Percentiles rank a stretch among this genome's conserved stretches.
These are phyloP conservation scores for Monopterus albus DNA, from an alignment of 2,113 vertebrate genomes.

Conservation along the genomic window DNA sequence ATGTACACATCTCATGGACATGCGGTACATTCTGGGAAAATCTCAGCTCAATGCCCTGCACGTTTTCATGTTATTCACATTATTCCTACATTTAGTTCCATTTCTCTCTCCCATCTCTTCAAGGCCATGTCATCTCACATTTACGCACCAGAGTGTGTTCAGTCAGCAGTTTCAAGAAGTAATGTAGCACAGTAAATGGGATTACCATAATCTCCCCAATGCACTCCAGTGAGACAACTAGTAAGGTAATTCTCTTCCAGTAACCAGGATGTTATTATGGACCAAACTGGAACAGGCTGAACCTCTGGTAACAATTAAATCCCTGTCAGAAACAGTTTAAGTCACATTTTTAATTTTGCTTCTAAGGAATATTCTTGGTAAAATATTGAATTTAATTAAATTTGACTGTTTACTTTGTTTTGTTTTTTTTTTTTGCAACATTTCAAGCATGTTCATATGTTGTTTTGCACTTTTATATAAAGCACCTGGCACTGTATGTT, in stretches of 20 bases:
- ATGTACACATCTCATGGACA: too few species aligned
- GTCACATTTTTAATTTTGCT: background rate
- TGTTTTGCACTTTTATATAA: background rate
- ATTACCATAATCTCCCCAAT: constrained; percentile 36
- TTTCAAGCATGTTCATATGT: too few species aligned
- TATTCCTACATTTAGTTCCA: constrained; percentile 9
- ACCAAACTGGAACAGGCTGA: background rate
- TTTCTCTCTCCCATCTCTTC: background rate
- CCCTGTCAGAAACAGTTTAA: background rate
- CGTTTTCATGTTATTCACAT: background rate
- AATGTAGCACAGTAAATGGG: constrained; percentile 34
- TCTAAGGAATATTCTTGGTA: background rate
- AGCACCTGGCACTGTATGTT: background rate
- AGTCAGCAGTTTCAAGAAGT: constrained; percentile 15
- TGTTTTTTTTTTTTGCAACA: background rate
- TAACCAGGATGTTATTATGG: background rate
- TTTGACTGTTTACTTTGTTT: too few species aligned
- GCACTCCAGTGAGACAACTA: background rate
- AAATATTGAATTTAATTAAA: background rate
- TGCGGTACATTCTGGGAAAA: background rate
- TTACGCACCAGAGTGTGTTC: background rate
- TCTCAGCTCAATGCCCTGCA: too few species aligned
- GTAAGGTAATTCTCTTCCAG: background rate
- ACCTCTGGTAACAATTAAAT: background rate
- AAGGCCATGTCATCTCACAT: constrained; percentile 15